Conservation (phyloP, 2,797 vertebrate species). For the Taeniopygia guttata region DNA sequence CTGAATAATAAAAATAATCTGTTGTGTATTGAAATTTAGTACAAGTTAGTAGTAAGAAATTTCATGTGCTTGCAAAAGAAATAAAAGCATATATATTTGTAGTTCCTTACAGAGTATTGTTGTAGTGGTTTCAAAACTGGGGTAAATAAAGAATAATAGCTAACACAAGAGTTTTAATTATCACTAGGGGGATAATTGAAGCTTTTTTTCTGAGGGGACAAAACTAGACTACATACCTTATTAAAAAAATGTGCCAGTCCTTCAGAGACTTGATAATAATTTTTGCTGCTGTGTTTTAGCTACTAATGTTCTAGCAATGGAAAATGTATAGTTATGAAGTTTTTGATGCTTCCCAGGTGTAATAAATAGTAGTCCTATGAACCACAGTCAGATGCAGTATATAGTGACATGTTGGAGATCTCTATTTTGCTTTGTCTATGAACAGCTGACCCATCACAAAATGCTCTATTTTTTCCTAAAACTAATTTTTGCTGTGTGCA, state of each 20-base stretch:
- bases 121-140: background rate
- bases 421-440: background rate
- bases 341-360: background rate
- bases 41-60: background rate
- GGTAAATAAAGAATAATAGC: background rate
- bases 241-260: background rate
- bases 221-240: background rate
- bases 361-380: background rate
- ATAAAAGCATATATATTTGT: background rate
- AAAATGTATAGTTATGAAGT: background rate
- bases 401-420: background rate
- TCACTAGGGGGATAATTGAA: background rate
- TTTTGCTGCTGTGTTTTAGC: background rate
- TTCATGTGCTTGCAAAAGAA: background rate
- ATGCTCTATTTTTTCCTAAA: background rate
- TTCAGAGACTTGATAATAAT: background rate
- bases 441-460: background rate
- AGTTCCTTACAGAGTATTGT: background rate
- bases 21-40: background rate
- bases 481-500: background rate
- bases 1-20: background rate
- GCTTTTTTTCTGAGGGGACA: background rate
- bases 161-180: constrained; percentile 7
- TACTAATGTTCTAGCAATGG: background rate
- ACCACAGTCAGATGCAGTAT: background rate